Conservation (phyloP, 2,797 vertebrate genomes). For the Astyanax mexicanus region DNA sequence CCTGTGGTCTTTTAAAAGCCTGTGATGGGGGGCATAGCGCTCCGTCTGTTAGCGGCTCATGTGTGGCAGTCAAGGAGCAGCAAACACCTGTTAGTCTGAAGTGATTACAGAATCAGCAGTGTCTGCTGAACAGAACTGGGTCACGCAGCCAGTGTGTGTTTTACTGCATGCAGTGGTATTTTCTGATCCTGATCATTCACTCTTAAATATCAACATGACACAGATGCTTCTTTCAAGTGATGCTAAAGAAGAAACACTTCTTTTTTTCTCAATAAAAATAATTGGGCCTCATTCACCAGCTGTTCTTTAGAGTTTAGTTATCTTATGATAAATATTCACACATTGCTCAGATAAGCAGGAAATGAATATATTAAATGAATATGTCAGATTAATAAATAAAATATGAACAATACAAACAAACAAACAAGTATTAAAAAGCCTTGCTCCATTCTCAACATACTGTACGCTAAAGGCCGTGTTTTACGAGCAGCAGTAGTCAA, state of each 20-base stretch:
- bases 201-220: no score
- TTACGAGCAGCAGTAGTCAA: constrained; percentile 7
- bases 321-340: no score
- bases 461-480: neutral
- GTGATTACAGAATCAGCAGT: constrained; percentile 43
- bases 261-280: no score
- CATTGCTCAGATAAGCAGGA: no score
- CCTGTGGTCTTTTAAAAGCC: constrained; percentile 64
- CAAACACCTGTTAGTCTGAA: constrained; percentile 53
- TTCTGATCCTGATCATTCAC: neutral
- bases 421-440: no score
- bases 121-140: constrained; percentile 29
- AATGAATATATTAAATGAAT: no score
- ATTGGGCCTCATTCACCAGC: no score
- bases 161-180: neutral
- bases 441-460: no score
- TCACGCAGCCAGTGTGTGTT: neutral
- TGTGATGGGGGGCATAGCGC: constrained; percentile 54
- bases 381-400: neutral
- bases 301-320: no score
- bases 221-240: no score
- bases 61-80: constrained; percentile 52
- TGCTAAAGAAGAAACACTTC: no score
- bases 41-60: constrained; percentile 47
- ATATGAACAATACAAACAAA: no score